Evolutionary conservation across 2,797 vertebrate species (phyloP), one percentile per base, ranked within the genome.

Genomic region (Ambastaia sidthimunki): DNA sequence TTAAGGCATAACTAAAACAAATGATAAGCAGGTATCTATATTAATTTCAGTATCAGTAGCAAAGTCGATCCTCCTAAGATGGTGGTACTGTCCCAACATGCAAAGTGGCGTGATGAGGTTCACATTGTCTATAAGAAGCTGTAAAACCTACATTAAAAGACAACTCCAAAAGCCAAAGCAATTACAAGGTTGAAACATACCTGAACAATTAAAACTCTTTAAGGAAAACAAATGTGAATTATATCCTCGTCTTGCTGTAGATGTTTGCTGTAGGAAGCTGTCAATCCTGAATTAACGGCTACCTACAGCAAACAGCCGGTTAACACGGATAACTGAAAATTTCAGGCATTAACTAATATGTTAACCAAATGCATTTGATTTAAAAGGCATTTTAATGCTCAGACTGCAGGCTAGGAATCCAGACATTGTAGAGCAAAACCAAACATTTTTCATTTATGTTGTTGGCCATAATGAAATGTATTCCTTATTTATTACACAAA

Each of bases 231-330:
- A 25, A 23, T 25, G 52, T 74, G 23, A n/a, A 65, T 2, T 13
- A 66, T 57, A 19, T 73, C 50, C 73, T 83, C 21, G 7, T 34
- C 52, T 31, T n/a, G 25, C 65, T 34, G 60, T 11, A 62, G 37
- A 52, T 60, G 31, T 50, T 31, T 23, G 2, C 25, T 52, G 63
- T 50, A 41, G 70, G 65, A 82, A 76, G 71, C 84, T 37, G 11
- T 48, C 74, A 54, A 54, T 81, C 48, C 54, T 41, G 80, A 84
- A 84, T 87, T 80, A 87, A 72, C 44, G n/a, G n/a, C n/a, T n/a
- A n/a, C n/a, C n/a, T n/a, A n/a, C n/a, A n/a, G n/a, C n/a, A n/a
- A n/a, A n/a, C n/a, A 87, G 86, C 86, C 80, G 72, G 80, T 86
- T 86, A 84, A 80, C 48, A 15, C 73, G 50, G 75, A 77, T 80